A percentile compares a stretch with the other conserved stretches of the same genome.
These are phyloP conservation scores for Andrena dorsata DNA, from an alignment of 2,888 invertebrate species.

Conservation along the genomic window DNA sequence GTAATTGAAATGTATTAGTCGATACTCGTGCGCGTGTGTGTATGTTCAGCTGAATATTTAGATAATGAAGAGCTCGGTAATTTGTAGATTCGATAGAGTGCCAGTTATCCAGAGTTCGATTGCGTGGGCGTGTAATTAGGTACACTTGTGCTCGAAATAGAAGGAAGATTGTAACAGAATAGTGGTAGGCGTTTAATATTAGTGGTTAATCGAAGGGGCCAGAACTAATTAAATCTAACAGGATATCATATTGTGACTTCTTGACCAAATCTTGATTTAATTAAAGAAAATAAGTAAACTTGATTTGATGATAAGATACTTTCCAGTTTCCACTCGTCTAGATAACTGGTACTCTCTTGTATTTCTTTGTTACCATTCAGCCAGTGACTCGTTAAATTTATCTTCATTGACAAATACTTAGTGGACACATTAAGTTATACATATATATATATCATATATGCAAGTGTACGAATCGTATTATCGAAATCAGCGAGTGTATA, in stretches of 20 bases:
- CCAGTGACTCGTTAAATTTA: neutral
- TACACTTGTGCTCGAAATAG: neutral
- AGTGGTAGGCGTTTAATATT: no score
- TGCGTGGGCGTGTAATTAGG: neutral
- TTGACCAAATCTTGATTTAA: neutral
- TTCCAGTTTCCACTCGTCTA: neutral
- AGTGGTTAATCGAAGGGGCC: no score
- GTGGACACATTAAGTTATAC: neutral
- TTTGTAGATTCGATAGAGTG: neutral
- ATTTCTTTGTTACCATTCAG: neutral
- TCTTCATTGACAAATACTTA: neutral
- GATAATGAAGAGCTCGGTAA: slow-evolving; percentile 15
- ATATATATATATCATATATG: neutral
- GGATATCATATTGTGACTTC: no score
- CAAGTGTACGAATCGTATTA: neutral
- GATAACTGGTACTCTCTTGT: neutral
- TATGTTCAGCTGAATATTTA: neutral
- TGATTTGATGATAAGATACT: neutral
- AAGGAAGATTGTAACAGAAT: no score
- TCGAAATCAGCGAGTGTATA: neutral
- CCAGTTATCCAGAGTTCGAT: neutral
- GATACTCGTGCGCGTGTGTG: slow-evolving; percentile 1
- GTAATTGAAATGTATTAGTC: slow-evolving; percentile 17
- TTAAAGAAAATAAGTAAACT: neutral
- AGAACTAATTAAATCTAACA: no score